Evolutionary conservation across 2,888 invertebrate species (phyloP), one percentile per base, ranked within the genome.

Genomic region (Hybos culiciformis): DNA sequence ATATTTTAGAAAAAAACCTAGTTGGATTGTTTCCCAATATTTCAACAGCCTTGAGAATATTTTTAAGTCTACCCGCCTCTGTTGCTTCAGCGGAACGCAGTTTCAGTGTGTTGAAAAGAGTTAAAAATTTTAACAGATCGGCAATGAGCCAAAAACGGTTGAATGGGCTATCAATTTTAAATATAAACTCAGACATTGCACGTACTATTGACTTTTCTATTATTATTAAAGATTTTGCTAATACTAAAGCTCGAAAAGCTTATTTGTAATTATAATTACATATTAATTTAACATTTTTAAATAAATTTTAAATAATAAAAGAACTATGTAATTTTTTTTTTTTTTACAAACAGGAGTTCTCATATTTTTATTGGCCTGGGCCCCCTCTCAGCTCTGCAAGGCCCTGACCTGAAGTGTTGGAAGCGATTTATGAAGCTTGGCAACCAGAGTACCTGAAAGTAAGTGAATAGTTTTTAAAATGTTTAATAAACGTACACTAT

Each of bases 1-100:
- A 33, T 18, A 33, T 33, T 33, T 33, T 33, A 17, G 32, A 33
- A 33, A 33, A 33, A 26, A 33, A 33, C 32, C 32, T 33, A 33
- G 18, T 33, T 33, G 32, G 32, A 33, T 33, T 33, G 32, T 33
- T 33, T 26, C 32, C 32, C 5, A 33, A 33, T 33, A 33, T 33
- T 17, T 33, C 32, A 33, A 26, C 26, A 26, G 26, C 26, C 12
- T 26, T 26, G 12, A 26, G 26, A 26, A 26, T 26, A 26, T 26
- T 26, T 26, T 26, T 26, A 26, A 26, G 26, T 26, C 26, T 26
- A 26, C 26, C 26, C 12, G 26, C 26, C 26, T 26, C 26, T 12
- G 26, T 26, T 26, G 26, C 26, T 26, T 26, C 26, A 26, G 26
- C 26, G 26, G 26, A 26, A 26, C 26, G 26, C 26, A 26, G 26